A percentile compares a stretch with the other conserved stretches of the same genome.
These are phyloP conservation scores for Aphelocoma californica DNA, from an alignment of 2,797 vertebrate genomes.

Conservation along the genomic window DNA sequence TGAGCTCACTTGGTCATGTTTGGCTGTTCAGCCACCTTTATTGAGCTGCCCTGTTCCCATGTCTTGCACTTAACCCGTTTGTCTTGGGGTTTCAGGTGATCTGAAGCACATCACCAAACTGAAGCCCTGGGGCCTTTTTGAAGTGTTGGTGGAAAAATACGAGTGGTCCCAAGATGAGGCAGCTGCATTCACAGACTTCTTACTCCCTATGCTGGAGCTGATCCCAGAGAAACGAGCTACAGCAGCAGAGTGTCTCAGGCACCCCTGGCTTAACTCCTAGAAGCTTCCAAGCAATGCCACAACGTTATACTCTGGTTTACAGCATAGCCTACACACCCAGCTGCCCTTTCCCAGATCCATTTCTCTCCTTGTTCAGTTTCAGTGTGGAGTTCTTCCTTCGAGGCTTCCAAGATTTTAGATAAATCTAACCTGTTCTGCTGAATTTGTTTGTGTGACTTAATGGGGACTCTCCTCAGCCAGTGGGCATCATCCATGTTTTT, in stretches of 20 bases:
- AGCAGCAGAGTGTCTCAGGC: constrained; percentile 91
- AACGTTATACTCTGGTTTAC: constrained; percentile 61
- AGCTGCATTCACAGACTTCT: constrained; percentile 90
- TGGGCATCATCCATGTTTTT: constrained; percentile 62
- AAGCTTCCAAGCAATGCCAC: constrained; percentile 14
- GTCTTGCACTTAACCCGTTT: background rate
- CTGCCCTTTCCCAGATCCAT: constrained; percentile 22
- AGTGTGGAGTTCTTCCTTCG: constrained; percentile 73
- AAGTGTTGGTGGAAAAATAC: constrained; percentile 95
- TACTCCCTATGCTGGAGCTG: constrained; percentile 96
- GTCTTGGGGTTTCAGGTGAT: constrained; percentile 81
- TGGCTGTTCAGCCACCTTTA: background rate
- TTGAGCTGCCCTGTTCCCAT: background rate
- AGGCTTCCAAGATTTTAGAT: constrained; percentile 70
- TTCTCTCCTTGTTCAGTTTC: constrained; percentile 43
- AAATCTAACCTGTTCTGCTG: constrained; percentile 70
- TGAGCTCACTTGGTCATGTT: background rate
- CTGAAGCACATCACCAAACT: constrained; percentile 97
- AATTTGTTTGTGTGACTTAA: constrained; percentile 72
- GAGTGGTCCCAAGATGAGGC: constrained; percentile 95
- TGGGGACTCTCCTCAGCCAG: constrained; percentile 60
- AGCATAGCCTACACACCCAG: constrained; percentile 60
- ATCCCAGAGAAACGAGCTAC: constrained; percentile 93
- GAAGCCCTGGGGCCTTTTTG: constrained; percentile 95
- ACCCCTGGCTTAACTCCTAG: constrained; percentile 90